Evolutionary conservation across 2,797 vertebrate species (phyloP).

Genomic region (Rhinatrema bivittatum): DNA sequence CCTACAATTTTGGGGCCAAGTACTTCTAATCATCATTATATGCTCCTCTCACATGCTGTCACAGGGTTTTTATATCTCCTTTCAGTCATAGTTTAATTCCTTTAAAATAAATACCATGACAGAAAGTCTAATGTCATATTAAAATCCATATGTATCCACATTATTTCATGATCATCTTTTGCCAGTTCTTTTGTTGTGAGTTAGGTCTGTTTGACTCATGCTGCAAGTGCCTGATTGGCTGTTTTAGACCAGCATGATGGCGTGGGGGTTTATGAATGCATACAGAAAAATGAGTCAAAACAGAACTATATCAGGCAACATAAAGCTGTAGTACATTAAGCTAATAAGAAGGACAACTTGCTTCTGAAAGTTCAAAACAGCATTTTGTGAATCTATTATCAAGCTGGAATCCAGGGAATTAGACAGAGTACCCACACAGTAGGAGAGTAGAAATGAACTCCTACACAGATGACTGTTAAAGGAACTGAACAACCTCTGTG

Average conservation of each 20-base stretch:
- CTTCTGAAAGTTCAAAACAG: constrained; percentile 49
- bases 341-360: constrained; percentile 41
- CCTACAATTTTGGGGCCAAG: no score
- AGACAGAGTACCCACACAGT: constrained; percentile 46
- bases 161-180: no score
- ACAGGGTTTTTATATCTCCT: no score
- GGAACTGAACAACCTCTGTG: constrained; percentile 42
- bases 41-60: no score
- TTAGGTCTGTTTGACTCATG: no score
- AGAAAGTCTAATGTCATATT: no score
- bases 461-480: constrained; percentile 39
- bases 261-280: constrained; percentile 32
- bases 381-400: constrained; percentile 43
- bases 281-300: constrained; percentile 42
- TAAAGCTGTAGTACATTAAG: constrained; percentile 41
- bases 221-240: no score
- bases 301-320: constrained; percentile 42
- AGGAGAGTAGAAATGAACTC: constrained; percentile 45
- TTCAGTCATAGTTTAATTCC: no score
- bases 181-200: no score
- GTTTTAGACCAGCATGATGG: constrained; percentile 37
- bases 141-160: no score
- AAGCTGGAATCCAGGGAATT: constrained; percentile 38
- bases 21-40: no score
- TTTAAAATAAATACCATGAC: no score